These are phyloP conservation scores for Agrochola macilenta DNA, from an alignment of 2,888 invertebrate species.

Conservation along the genomic window DNA sequence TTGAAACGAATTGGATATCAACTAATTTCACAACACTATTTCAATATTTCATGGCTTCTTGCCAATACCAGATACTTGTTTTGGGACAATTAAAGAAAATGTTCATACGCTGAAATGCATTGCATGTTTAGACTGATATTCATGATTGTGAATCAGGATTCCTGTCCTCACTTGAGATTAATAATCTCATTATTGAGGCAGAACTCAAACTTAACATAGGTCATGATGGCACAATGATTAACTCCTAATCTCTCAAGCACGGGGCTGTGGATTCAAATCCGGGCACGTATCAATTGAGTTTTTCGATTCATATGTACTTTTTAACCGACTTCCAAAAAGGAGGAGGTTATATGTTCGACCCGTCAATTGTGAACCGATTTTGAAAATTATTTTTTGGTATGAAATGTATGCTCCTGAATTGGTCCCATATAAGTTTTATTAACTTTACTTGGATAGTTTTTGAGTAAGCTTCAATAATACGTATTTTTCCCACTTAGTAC, in stretches of 20 bases:
- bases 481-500: too few relatives aligned
- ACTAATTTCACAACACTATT: too few relatives aligned
- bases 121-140: not conserved
- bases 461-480: too few relatives aligned
- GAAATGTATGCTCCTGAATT: too few relatives aligned
- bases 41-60: not conserved
- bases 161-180: not conserved
- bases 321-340: too few relatives aligned
- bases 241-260: not conserved
- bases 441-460: too few relatives aligned
- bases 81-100: not conserved
- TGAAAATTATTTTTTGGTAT: too few relatives aligned
- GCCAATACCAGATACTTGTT: constrained; percentile 11
- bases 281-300: not conserved
- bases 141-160: not conserved
- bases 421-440: too few relatives aligned
- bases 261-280: not conserved
- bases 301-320: not conserved
- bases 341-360: too few relatives aligned
- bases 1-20: not conserved
- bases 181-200: not conserved
- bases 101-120: not conserved
- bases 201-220: not conserved
- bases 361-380: too few relatives aligned
- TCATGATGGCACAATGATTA: not conserved